These are phyloP conservation scores for Trypoxylon attenuatum DNA, from an alignment of 2,888 invertebrate species.

Conservation along the genomic window DNA sequence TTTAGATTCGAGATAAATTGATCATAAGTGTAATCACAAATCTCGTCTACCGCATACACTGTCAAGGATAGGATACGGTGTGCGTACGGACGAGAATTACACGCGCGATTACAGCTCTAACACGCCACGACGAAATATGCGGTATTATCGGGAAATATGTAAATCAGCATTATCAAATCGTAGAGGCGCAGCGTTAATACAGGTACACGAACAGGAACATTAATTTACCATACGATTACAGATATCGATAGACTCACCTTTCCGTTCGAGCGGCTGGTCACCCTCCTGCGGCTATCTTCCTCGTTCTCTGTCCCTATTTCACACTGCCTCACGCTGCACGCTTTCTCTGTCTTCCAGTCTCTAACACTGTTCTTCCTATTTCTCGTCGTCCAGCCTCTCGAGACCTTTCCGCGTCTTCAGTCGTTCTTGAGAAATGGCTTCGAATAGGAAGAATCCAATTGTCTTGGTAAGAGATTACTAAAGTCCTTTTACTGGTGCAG, in stretches of 20 bases:
- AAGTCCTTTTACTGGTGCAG: constrained; percentile 7
- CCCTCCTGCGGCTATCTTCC: not conserved
- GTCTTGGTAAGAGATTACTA: constrained; percentile 16
- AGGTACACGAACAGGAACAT: constrained; percentile 8
- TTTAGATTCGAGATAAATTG: too few species aligned
- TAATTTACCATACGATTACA: constrained; percentile 35
- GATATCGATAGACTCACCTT: constrained; percentile 32
- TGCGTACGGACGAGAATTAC: constrained; percentile 38
- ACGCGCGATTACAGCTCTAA: constrained; percentile 43
- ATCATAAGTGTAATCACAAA: too few species aligned
- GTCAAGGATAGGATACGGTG: too few species aligned
- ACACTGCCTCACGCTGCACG: not conserved
- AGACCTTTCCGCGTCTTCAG: not conserved
- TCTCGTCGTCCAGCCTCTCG: not conserved
- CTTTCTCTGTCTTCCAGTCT: not conserved
- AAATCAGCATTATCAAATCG: constrained; percentile 52
- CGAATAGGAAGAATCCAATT: constrained; percentile 15
- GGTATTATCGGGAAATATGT: constrained; percentile 52
- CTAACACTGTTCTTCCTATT: not conserved
- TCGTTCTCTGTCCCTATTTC: not conserved
- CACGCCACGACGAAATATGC: constrained; percentile 41
- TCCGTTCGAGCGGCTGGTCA: not conserved
- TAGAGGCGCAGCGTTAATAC: constrained; percentile 27
- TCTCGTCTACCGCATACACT: too few species aligned
- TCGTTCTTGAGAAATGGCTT: not conserved